Conservation (phyloP, 1,140 invertebrate genomes). For the Drosophila arawakana region DNA sequence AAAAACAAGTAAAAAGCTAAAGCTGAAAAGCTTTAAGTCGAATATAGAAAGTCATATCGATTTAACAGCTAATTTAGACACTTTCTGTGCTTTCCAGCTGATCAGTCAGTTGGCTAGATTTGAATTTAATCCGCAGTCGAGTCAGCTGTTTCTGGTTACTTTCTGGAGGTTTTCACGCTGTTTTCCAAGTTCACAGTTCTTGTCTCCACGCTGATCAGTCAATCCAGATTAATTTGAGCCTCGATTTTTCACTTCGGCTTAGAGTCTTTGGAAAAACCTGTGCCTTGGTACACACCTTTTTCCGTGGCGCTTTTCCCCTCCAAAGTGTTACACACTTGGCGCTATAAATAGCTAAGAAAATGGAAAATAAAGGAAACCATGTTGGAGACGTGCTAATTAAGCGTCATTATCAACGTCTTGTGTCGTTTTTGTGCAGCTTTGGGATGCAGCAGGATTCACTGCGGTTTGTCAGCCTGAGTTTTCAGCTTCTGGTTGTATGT, state of each 20-base stretch:
- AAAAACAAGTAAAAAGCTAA: too few species aligned
- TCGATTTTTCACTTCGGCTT: neutral
- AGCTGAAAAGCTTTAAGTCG: too few species aligned
- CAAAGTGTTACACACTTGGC: neutral
- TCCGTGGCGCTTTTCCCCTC: conserved; percentile 1
- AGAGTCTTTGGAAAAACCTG: conserved; percentile 6
- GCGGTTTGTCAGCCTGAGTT: conserved; percentile 26
- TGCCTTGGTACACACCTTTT: conserved; percentile 4
- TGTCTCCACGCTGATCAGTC: neutral
- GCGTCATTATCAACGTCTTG: conserved; percentile 36
- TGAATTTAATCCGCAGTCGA: too few species aligned
- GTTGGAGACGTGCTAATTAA: conserved; percentile 62
- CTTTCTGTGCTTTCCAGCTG: too few species aligned
- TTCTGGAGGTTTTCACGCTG: too few species aligned
- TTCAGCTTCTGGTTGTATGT: conserved; percentile 12
- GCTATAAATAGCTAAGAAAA: conserved; percentile 33
- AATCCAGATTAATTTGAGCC: neutral
- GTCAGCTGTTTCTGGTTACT: too few species aligned
- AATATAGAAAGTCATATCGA: too few species aligned
- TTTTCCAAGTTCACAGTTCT: too few species aligned
- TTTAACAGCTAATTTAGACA: too few species aligned
- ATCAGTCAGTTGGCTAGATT: too few species aligned
- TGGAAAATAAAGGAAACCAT: conserved; percentile 3
- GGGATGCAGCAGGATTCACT: conserved; percentile 52
- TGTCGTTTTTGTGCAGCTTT: neutral